Conservation (phyloP, 1,140 invertebrate species). For the Pseudomyrmex cubaensis region DNA sequence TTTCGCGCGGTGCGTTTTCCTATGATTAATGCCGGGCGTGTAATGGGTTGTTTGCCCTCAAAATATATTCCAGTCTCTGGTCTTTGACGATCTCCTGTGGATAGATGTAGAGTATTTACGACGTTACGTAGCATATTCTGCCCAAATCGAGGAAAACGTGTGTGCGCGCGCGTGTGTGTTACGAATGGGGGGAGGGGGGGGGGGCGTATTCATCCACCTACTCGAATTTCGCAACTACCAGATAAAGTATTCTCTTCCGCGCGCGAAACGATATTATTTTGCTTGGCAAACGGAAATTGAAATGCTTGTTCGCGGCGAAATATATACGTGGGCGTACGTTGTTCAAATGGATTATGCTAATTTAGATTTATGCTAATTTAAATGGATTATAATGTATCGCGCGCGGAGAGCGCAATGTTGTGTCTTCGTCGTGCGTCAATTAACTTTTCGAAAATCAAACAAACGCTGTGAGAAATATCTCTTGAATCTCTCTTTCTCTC, state of each 20-base stretch:
- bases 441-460: too few relatives aligned
- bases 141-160: constrained; percentile 32
- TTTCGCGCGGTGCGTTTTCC: constrained; percentile 73
- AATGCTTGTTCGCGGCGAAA: neutral
- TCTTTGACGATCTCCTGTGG: constrained; percentile 67
- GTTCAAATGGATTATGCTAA: constrained; percentile 7
- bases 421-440: too few relatives aligned
- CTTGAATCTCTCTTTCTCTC: too few relatives aligned
- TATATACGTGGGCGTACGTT: neutral
- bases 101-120: constrained; percentile 66
- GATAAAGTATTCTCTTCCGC: neutral
- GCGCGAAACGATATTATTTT: constrained; percentile 1
- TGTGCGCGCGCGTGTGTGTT: constrained; percentile 11
- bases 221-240: too few relatives aligned
- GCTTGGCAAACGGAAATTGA: neutral
- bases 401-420: too few relatives aligned
- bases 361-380: constrained; percentile 12
- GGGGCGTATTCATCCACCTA: too few relatives aligned
- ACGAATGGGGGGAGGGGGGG: too few relatives aligned
- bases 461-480: too few relatives aligned
- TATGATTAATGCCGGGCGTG: constrained; percentile 78
- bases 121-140: constrained; percentile 41
- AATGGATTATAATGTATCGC: too few relatives aligned
- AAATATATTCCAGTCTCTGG: constrained; percentile 66
- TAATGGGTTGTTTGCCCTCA: constrained; percentile 79